Evolutionary conservation across 1,140 invertebrate species (phyloP), one percentile per base, ranked within the genome.

Genomic region (Drosophila sechellia): DNA sequence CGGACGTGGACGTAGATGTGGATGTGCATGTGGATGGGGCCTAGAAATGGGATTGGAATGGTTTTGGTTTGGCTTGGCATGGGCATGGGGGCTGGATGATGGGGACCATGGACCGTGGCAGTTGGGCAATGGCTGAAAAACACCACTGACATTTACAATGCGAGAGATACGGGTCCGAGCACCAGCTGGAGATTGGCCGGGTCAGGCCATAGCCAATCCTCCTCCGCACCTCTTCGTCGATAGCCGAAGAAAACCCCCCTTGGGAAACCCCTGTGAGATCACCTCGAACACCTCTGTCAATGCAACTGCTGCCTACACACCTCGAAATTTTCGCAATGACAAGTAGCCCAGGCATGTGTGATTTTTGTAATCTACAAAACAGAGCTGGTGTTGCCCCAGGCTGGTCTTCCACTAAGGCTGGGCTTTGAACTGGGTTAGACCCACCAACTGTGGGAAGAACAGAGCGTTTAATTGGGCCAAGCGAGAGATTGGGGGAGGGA

Each of bases 301-400:
- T 53, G 58, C 79, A 63, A 59, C 71, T 70, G 25, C 57, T 40
- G 42, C 39, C 65, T 57, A 84, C 81, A 84, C 81, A 84, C 81
- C 81, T 85, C 61, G 46, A 77, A 55, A 57, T 83, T 84, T 79
- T 63, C 71, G 80, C 80, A 79, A 79, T 79, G 80, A 83, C 80
- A 83, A 83, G 80, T 84, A 83, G 80, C 80, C 64, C 48, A 35
- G 53, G 49, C 50, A 39, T 75, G 59, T 64, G 56, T 63, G 57
- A 56, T 53, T 64, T 61, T 54, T 63, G 40, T 76, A 76, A 66
- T 76, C 72, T 53, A 43, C 53, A 48, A 42, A 31, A 31, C 17
- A 76, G 42, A 76, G 71, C 73, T 75, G 48, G 66, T 65, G 64
- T 66, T 58, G 61, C 15, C 12, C 15, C 11, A 25, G 49, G 31